Evolutionary conservation across 2,797 vertebrate species (phyloP), one percentile per base, ranked within the genome.

Genomic region (Pelobates cultripes): DNA sequence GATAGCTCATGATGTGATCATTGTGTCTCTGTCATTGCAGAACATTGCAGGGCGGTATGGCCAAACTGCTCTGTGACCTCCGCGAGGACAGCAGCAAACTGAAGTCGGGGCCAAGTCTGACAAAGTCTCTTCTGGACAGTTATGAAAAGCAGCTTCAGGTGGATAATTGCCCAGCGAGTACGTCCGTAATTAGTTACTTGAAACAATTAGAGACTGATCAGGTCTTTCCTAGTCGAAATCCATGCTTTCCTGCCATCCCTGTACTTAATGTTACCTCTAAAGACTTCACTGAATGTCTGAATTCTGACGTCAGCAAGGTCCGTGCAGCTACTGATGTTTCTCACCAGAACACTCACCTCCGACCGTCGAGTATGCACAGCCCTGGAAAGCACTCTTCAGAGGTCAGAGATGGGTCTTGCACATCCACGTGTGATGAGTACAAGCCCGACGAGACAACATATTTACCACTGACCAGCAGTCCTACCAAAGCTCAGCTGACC

Each of bases 171-270:
- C 83, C 91, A 55, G 81, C 87, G 41, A 92, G 87, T 79, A 88
- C 89, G 70, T 91, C 94, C 13, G 87, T 96, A 77, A 89, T 94
- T 64, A 90, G 86, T 82, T 96, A 95, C 81, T 91, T 96, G 53
- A 90, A 90, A 85, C 93, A 92, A 10, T 82, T 96, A 85, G 91
- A 94, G 83, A 87, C 57, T 14, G 88, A 87, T 45, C 83, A 75
- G 55, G 43, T 78, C 81, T 86, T 85, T 67, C 44, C 80, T 61
- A 83, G 73, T 43, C 14, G 73, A 0, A 86, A 88, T n/a, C 85
- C 80, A 76, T 81, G 79, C 0, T 82, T 85, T 10, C 0, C 88
- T 70, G 12, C 79, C 71, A 69, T 47, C 4, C 43, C 63, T 13
- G 15, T 15, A n/a, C 66, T 40, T 5, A 15, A 51, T 1, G 7